Base-by-base conservation (phyloP, 2,888 invertebrate species). In the Caprella mutica region DNA sequence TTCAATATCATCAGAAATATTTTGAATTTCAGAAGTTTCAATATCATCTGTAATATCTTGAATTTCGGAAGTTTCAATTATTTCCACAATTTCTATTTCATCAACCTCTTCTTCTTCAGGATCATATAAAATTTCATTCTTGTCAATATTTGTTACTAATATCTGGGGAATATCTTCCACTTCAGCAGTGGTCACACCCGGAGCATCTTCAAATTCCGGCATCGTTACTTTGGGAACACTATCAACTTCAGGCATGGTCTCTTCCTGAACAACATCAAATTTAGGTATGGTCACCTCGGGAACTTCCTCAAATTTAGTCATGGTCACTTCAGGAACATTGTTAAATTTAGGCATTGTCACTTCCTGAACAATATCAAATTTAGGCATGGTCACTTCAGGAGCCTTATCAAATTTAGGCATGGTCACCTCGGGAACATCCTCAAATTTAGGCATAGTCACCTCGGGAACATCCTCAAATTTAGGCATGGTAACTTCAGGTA, bases 401-500 rank as follows among this genome's bases (percentile, higher is more conserved):
- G 23, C n/a, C 17, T 40, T 21, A n/a, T 40, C 40, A n/a, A 40
- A 40, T n/a, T 40, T 40, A n/a, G 43, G 43, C 43, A 43, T 43
- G 4, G 9, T 17, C 5, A 43, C 43, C 26, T 43, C 43, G 9
- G 43, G 43, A 9, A 23, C 23, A 26, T 43, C 23, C 12, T 43
- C 43, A n/a, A 43, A 43, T 5, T 43, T 23, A 2, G 44, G 44
- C 44, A 44, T 44, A 14, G 29, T 17, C 6, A 26, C 44, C 23
- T 44, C 44, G 3, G 24, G 44, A 23, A 19, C 6, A 19, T 9
- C 33, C 14, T 9, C 14, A 33, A 33, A 8, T 33, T 8, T 33
- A 33, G 33, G 14, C 33, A 9, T 14, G 8, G 8, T 33, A 14
- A 19, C 6, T 40, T 40, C 17, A 40, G n/a, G n/a, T 40, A 6